Base-by-base conservation (phyloP, 2,888 invertebrate species). In the Drosophila histrio region DNA sequence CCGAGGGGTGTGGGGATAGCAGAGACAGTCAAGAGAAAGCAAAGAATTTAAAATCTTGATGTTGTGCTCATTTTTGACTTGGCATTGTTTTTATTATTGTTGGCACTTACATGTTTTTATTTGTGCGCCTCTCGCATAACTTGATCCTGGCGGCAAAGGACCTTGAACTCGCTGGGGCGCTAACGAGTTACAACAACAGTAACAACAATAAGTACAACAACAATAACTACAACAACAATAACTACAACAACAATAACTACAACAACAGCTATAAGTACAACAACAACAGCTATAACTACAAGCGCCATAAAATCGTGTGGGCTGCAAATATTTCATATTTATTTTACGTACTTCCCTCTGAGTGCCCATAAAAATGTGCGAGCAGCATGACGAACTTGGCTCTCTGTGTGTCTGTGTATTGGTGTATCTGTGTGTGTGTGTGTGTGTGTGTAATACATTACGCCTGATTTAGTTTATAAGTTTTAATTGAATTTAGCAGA, bases 81-180 rank as follows among this genome's bases (percentile, higher is more conserved):
- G 64, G 56, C 73, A 72, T 82, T 85, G 86, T 81, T 87, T 86
- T 87, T 86, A 69, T 82, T 84, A 65, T 80, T 77, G 82, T 69
- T 79, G 76, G 62, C 73, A 69, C 72, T 82, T 79, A 56, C 60
- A 63, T 64, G 69, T 60, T 71, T 77, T 70, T 75, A 53, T 64
- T 61, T 77, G 65, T 64, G 60, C 46, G 41, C 58, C 44, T 34
- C 61, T 39, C 52, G 60, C 46, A 53, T 70, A 68, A 78, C 71
- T 81, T 85, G 79, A 78, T 72, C 78, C 72, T 66, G 34, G 62
- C 58, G 62, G 46, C 67, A 32, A 36, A 72, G 79, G 70, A 83
- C 80, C 83, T 80, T 80, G 80, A 83, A 79, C 83, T 64, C 79
- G 36, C 60, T 8, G 39, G 30, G 39, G n/a, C 59, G 54, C 62